Evolutionary conservation across 2,113 vertebrate species (phyloP).

Genomic region (Oophaga pumilio): DNA sequence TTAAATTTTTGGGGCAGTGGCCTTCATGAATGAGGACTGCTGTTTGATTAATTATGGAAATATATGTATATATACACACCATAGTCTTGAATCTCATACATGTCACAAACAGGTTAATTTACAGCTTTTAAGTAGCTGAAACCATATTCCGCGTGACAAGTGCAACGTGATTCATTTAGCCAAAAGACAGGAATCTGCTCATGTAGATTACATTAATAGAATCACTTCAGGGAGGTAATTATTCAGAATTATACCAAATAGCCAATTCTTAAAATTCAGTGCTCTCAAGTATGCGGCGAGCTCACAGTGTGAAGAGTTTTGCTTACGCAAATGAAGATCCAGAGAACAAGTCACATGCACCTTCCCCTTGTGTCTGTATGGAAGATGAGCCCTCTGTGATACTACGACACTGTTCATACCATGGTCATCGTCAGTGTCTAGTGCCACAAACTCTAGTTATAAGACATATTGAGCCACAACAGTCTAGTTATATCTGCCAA

Average conservation of each 20-base stretch:
- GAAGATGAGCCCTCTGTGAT: background rate
- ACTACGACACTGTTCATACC: background rate
- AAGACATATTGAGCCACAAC: background rate
- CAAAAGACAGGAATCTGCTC: slow-evolving; percentile 43
- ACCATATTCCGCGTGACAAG: slow-evolving; percentile 35
- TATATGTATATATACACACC: no score
- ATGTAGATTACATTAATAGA: slow-evolving; percentile 53
- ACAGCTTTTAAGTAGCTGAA: slow-evolving; percentile 18
- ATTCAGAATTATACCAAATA: background rate
- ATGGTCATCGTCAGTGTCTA: background rate
- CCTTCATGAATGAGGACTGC: background rate
- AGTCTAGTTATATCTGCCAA: background rate
- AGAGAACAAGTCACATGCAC: background rate
- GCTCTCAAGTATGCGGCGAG: slow-evolving; percentile 17
- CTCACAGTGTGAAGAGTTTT: slow-evolving; percentile 19
- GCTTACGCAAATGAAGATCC: slow-evolving; percentile 21
- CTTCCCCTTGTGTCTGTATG: background rate
- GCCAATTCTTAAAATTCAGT: slow-evolving; percentile 43
- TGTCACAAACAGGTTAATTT: slow-evolving; percentile 34
- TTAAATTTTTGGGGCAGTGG: background rate
- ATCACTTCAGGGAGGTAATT: slow-evolving; percentile 53
- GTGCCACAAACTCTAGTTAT: background rate
- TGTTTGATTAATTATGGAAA: background rate
- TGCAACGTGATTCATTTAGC: slow-evolving; percentile 47
- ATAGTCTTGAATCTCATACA: background rate